Evolutionary conservation across 2,113 vertebrate species (phyloP).

Genomic region (Halcyon senegalensis): DNA sequence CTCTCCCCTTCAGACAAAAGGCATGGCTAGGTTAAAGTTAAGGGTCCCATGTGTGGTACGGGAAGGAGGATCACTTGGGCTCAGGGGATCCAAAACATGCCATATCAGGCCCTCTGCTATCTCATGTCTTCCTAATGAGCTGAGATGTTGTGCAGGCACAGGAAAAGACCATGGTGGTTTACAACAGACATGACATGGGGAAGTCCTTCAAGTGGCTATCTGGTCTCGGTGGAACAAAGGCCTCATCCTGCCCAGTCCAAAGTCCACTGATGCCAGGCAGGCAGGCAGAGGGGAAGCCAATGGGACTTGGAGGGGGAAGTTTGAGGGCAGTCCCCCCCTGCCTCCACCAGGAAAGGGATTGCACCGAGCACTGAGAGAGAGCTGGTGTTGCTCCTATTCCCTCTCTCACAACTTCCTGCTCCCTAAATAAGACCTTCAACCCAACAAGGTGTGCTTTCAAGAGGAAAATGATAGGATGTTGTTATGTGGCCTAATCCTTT

Average conservation of each 20-base stretch:
- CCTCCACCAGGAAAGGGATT: not conserved
- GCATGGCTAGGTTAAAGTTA: slow-evolving; percentile 70
- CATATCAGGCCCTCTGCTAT: slow-evolving; percentile 62
- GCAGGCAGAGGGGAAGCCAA: not conserved
- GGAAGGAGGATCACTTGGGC: slow-evolving; percentile 46
- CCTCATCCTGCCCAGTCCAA: not conserved
- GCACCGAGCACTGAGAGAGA: not conserved
- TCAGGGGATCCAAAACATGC: not conserved
- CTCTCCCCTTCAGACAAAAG: slow-evolving; percentile 76
- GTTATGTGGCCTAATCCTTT: not conserved
- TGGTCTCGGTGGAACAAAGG: not conserved
- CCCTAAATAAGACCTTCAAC: not conserved
- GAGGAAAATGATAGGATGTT: not conserved
- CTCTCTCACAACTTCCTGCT: not conserved
- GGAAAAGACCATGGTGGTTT: slow-evolving; percentile 64
- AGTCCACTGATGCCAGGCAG: not conserved
- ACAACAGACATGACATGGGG: slow-evolving; percentile 47
- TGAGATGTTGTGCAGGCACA: slow-evolving; percentile 71
- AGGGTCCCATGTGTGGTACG: slow-evolving; percentile 46
- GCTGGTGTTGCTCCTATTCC: not conserved
- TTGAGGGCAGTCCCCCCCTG: not conserved
- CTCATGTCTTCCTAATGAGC: slow-evolving; percentile 70
- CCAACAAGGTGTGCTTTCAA: not conserved
- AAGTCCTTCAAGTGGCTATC: slow-evolving; percentile 44
- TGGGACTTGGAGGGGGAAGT: not conserved